Conservation (phyloP, 2,113 vertebrate genomes). For the Plecturocebus donacophilus region DNA sequence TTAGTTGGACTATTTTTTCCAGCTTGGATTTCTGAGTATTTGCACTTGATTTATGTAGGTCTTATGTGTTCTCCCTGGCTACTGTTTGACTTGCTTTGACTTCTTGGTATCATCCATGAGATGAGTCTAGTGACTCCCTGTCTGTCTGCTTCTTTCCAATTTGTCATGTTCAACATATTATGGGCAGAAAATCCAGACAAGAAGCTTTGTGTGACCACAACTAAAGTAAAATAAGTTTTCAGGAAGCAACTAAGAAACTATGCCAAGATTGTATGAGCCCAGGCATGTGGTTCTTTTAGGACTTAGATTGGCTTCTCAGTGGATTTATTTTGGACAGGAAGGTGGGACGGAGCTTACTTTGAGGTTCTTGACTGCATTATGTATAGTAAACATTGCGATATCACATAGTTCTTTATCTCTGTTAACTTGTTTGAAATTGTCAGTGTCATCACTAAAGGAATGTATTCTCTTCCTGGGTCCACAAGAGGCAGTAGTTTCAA, state of each 20-base stretch:
- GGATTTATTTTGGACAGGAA: background rate
- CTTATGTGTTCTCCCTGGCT: background rate
- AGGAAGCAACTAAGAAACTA: background rate
- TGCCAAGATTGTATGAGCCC: background rate
- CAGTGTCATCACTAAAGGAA: background rate
- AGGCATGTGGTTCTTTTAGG: background rate
- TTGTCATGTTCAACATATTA: background rate
- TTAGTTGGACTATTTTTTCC: background rate
- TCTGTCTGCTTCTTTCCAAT: background rate
- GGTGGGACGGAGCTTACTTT: background rate
- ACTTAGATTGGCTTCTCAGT: background rate
- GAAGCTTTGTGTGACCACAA: background rate
- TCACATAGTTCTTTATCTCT: background rate
- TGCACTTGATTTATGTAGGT: background rate
- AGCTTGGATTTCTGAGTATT: background rate
- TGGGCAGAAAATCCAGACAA: background rate
- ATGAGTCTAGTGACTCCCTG: background rate
- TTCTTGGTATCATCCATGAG: background rate
- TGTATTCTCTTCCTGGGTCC: no score
- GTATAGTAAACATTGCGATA: background rate
- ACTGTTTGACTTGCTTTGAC: background rate
- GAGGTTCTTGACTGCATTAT: background rate
- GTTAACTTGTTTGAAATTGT: conserved; percentile 5
- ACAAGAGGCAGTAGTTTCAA: no score
- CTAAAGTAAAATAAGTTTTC: conserved; percentile 6